These are phyloP conservation scores for Mungos mungo DNA, from an alignment of 2,113 vertebrate species.

Conservation along the genomic window DNA sequence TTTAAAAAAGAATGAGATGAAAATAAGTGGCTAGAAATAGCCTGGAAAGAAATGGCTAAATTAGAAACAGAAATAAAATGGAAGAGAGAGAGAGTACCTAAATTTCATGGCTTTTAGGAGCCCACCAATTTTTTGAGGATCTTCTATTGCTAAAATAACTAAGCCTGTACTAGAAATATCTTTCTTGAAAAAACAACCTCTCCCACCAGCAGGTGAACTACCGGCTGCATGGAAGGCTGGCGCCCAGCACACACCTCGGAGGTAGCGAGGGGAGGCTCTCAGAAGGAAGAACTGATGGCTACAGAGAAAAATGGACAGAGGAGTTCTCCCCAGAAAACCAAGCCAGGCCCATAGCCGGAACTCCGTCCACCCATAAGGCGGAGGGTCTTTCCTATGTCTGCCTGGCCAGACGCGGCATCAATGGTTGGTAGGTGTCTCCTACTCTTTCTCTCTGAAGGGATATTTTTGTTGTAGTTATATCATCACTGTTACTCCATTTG, in stretches of 20 bases:
- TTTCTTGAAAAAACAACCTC: neutral
- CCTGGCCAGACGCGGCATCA: neutral
- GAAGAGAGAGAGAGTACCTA: neutral
- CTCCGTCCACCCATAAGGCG: rapidly evolving
- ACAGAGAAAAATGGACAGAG: neutral
- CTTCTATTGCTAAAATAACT: neutral
- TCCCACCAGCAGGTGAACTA: neutral
- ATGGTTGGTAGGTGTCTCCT: neutral
- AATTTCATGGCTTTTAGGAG: neutral
- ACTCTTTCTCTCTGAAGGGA: neutral
- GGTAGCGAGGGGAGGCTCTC: neutral
- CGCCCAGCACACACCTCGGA: neutral
- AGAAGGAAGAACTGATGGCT: neutral
- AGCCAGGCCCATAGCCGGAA: neutral
- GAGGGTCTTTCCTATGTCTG: rapidly evolving
- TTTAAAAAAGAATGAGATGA: too few relatives aligned
- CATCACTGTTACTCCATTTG: neutral
- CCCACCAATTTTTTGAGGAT: neutral
- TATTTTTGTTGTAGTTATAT: neutral
- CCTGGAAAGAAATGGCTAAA: neutral
- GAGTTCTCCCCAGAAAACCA: neutral
- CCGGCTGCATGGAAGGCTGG: neutral
- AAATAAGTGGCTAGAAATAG: too few relatives aligned
- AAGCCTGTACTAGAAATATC: neutral
- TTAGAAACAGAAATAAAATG: neutral